Evolutionary conservation across 1,140 invertebrate species (phyloP).

Genomic region (Lysiphlebus fabarum): DNA sequence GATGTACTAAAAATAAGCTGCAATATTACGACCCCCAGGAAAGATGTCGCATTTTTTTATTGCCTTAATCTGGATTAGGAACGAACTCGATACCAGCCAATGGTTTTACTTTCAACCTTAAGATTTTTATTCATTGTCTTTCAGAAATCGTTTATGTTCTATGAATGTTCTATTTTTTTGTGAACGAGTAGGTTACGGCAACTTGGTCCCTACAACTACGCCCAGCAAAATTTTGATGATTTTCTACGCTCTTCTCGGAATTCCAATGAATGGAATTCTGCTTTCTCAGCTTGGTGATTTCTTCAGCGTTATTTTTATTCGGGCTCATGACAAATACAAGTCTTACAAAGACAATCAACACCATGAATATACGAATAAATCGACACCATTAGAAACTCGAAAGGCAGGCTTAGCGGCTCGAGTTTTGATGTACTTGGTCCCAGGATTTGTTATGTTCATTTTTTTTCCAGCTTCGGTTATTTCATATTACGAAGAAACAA

Average conservation of each 20-base stretch:
- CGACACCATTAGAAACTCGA: conserved; percentile 56
- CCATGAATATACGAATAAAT: conserved; percentile 41
- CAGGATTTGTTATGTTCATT: conserved; percentile 85
- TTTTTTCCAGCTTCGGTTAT: conserved; percentile 89
- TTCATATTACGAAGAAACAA: conserved; percentile 83
- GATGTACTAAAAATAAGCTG: too few relatives aligned
- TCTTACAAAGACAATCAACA: conserved; percentile 55
- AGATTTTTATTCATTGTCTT: too few relatives aligned
- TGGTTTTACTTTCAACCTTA: too few relatives aligned
- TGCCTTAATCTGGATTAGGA: too few relatives aligned
- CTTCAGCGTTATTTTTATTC: conserved; percentile 74
- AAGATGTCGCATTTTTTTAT: too few relatives aligned
- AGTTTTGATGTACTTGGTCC: conserved; percentile 75
- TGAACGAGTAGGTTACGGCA: conserved; percentile 75
- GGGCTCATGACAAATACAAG: conserved; percentile 74
- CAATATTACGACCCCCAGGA: too few relatives aligned
- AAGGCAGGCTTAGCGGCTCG: conserved; percentile 71
- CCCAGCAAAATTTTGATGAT: conserved; percentile 85
- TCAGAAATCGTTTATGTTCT: too few relatives aligned
- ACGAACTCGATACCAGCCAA: too few relatives aligned
- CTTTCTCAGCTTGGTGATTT: conserved; percentile 76
- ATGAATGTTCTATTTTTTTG: too few relatives aligned
- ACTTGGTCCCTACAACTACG: conserved; percentile 80
- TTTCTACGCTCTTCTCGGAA: conserved; percentile 89
- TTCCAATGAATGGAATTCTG: conserved; percentile 88